Evolutionary conservation across 37 sponge, comb jelly and placozoan species (phyloP), one percentile per base, ranked within the genome.

Genomic region (Chondrosia reniformis): DNA sequence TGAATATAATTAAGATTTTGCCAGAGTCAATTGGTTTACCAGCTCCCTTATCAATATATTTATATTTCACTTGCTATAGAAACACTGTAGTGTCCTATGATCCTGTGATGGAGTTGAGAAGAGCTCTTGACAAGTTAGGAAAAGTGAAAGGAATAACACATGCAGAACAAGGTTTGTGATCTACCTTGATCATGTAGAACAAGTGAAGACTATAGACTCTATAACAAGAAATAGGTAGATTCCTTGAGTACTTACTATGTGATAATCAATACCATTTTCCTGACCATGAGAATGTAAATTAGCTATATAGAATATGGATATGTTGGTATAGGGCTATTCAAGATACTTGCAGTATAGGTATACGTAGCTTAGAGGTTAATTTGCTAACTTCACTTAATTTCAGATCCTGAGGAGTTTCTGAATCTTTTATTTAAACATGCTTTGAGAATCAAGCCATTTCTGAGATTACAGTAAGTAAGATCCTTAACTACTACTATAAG

Each of bases 391-490:
- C 32, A n/a, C 3, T 40, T 40, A 2, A 17, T 8, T 69, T 1
- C 77, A 92, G 96, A 96, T 87, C 98, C 98, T 42, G 98, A 97
- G 81, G 98, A 97, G 74, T 49, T 49, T 49, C 52, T 15, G 15
- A 49, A 19, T 49, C 52, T 15, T 49, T 49, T 10, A 15, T 19
- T 10, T 15, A 49, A 10, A 49, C 52, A 15, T 49, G 15, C 52
- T 19, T 49, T 49, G 52, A 10, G 15, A 49, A 10, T 15, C 15
- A 10, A 49, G 10, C 15, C 52, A 49, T 49, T 49, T 10, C 15
- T 49, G 10, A 19, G 15, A 49, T 49, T 49, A 19, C 52, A 49
- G 15, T 19, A 19, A 49, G 15, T 49, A 49, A 15, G 10, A 15
- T 49, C 15, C 52, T 49, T 49, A 15, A 49, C 52, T 49, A 49